Percentiles rank a stretch among this genome's conserved stretches.
Evolutionary conservation across 2,113 vertebrate species (phyloP).

Genomic region (Thalassoma bifasciatum): DNA sequence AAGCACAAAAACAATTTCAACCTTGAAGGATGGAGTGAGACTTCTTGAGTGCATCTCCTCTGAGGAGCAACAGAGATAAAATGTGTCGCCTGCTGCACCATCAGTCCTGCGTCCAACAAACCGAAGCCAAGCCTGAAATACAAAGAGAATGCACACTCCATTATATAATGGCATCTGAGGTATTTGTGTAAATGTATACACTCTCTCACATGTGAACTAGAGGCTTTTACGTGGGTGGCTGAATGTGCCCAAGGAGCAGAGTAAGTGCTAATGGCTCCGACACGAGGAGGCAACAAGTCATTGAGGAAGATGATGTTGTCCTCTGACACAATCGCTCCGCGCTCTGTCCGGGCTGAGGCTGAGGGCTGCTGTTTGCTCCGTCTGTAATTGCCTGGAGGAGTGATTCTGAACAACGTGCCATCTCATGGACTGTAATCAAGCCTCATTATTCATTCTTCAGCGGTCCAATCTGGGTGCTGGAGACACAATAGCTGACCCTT

Average conservation of each 20-base stretch:
- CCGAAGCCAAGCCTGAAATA: constrained; percentile 74
- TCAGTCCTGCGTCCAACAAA: constrained; percentile 74
- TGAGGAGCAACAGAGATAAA: constrained; percentile 50
- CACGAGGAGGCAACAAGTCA: constrained; percentile 80
- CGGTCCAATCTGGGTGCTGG: constrained; percentile 69
- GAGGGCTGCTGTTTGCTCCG: constrained; percentile 70
- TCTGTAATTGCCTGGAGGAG: constrained; percentile 80
- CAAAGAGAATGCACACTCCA: constrained; percentile 3
- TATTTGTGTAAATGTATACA: constrained; percentile 15
- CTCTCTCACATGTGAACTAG: constrained; percentile 19
- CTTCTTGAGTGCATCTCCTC: constrained; percentile 62
- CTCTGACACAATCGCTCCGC: constrained; percentile 77
- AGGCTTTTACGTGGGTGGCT: constrained; percentile 49
- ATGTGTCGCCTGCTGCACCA: constrained; percentile 73
- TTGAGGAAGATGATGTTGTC: constrained; percentile 79
- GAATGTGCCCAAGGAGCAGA: constrained; percentile 45
- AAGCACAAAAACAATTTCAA: not conserved
- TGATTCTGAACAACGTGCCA: constrained; percentile 81
- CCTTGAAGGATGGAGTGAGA: constrained; percentile 53
- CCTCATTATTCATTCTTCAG: constrained; percentile 83
- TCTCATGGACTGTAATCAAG: constrained; percentile 82
- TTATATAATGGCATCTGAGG: not conserved
- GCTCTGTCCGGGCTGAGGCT: constrained; percentile 70
- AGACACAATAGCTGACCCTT: constrained; percentile 74
- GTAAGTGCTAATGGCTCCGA: constrained; percentile 71